Evolutionary conservation across 2,888 invertebrate genomes (phyloP).

Genomic region (Agriotes lineatus): DNA sequence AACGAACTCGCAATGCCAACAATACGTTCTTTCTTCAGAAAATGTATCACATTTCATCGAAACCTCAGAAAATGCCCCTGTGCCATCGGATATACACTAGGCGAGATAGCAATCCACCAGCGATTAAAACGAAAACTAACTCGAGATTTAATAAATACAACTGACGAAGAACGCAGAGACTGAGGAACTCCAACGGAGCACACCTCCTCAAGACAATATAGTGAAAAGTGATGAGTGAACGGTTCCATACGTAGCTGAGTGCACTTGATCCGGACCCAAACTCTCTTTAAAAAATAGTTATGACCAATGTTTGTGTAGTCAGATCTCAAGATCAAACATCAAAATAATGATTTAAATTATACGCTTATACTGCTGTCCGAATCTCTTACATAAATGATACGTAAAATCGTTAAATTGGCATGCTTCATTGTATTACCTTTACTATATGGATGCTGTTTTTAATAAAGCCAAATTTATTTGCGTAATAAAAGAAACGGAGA

Average conservation of each 20-base stretch:
- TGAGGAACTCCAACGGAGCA: not conserved
- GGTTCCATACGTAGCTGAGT: not conserved
- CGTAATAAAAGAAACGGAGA: too few species aligned
- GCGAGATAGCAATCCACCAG: too few species aligned
- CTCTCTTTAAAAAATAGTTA: conserved; percentile 2
- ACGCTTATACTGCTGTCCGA: too few species aligned
- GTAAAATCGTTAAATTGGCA: too few species aligned
- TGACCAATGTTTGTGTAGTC: too few species aligned
- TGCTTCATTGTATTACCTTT: too few species aligned
- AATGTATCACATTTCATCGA: not conserved
- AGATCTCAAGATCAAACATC: too few species aligned
- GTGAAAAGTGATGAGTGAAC: not conserved
- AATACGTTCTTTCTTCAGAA: not conserved
- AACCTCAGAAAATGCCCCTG: not conserved
- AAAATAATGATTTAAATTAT: too few species aligned
- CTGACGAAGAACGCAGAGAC: not conserved
- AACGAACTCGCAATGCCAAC: not conserved
- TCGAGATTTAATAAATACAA: not conserved
- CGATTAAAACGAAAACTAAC: not conserved
- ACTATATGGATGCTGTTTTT: too few species aligned
- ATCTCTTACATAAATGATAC: too few species aligned
- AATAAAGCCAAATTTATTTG: too few species aligned
- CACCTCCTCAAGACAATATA: not conserved
- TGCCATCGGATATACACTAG: too few species aligned
- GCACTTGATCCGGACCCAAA: not conserved